These are phyloP conservation scores for Gasterosteus nipponicus DNA, from an alignment of 2,113 vertebrate species.

Conservation along the genomic window DNA sequence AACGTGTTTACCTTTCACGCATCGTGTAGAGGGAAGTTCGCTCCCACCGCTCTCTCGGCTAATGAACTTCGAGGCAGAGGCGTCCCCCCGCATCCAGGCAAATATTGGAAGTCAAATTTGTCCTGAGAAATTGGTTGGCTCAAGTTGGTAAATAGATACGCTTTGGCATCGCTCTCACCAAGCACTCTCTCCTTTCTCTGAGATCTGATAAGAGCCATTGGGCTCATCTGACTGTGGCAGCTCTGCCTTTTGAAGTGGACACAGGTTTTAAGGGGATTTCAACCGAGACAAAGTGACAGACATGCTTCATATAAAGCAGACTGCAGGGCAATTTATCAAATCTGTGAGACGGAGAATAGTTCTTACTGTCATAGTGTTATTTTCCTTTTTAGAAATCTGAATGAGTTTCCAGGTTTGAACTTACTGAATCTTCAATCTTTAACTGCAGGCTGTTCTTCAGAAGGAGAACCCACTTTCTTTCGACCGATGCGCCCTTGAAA, in stretches of 20 bases:
- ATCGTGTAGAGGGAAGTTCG: constrained; percentile 54
- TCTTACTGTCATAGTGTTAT: neutral
- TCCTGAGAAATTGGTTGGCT: constrained; percentile 36
- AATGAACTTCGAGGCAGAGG: constrained; percentile 70
- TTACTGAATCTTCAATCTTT: constrained; percentile 19
- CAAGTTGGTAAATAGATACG: constrained; percentile 50
- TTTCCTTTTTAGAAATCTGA: constrained; percentile 6
- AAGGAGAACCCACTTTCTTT: constrained; percentile 50
- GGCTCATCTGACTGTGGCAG: constrained; percentile 26
- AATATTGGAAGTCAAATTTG: constrained; percentile 74
- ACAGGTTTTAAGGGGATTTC: constrained; percentile 37
- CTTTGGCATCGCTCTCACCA: neutral
- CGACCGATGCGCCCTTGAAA: constrained; percentile 65
- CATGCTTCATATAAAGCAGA: constrained; percentile 13
- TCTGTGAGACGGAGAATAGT: neutral
- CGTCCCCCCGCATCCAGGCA: constrained; percentile 51
- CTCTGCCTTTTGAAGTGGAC: constrained; percentile 19
- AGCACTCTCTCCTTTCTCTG: constrained; percentile 15
- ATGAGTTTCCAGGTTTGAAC: constrained; percentile 13
- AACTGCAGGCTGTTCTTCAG: constrained; percentile 48
- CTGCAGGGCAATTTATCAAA: constrained; percentile 18
- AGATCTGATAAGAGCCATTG: constrained; percentile 56
- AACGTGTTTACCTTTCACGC: constrained; percentile 79
- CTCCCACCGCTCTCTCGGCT: constrained; percentile 39
- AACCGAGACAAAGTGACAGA: constrained; percentile 36